A percentile compares a stretch with the other conserved stretches of the same genome.
These are phyloP conservation scores for Coelopa pilipes DNA, from an alignment of 2,888 invertebrate species.

Conservation along the genomic window DNA sequence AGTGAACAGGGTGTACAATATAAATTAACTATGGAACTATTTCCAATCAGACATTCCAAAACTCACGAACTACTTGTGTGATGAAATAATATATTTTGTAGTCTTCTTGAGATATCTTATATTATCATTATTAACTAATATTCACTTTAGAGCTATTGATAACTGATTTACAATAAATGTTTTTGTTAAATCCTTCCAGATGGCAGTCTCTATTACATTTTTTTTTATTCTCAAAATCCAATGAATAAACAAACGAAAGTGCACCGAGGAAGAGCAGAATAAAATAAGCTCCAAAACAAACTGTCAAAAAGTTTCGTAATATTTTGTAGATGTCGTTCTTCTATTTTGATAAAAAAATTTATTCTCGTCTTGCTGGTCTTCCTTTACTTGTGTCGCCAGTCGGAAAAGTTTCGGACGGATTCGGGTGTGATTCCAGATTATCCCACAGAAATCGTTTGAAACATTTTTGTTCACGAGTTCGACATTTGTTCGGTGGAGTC, in stretches of 20 bases:
- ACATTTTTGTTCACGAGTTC: too few relatives aligned
- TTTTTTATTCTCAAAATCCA: not conserved
- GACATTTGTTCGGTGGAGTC: too few relatives aligned
- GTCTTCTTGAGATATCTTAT: too few relatives aligned
- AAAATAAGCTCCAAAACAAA: not conserved
- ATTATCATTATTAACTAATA: too few relatives aligned
- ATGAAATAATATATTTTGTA: too few relatives aligned
- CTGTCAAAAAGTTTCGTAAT: slow-evolving; percentile 23
- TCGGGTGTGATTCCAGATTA: not conserved
- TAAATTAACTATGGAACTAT: not conserved
- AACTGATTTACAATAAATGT: too few relatives aligned
- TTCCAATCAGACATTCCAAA: too few relatives aligned
- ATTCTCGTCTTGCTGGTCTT: not conserved
- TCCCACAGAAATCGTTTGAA: not conserved
- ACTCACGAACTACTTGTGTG: too few relatives aligned
- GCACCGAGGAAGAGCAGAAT: slow-evolving; percentile 2
- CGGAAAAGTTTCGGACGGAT: not conserved
- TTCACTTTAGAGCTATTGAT: too few relatives aligned
- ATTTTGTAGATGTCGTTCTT: slow-evolving; percentile 12
- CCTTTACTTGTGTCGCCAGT: not conserved
- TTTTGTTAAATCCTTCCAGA: too few relatives aligned
- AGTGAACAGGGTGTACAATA: not conserved
- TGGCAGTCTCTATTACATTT: too few relatives aligned
- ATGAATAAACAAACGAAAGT: too few relatives aligned
- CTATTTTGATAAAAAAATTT: slow-evolving; percentile 24